phyloP scores from a whole-genome alignment of 2,113 vertebrate genomes.

The Sinocyclocheilus anshuiensis region DNA sequence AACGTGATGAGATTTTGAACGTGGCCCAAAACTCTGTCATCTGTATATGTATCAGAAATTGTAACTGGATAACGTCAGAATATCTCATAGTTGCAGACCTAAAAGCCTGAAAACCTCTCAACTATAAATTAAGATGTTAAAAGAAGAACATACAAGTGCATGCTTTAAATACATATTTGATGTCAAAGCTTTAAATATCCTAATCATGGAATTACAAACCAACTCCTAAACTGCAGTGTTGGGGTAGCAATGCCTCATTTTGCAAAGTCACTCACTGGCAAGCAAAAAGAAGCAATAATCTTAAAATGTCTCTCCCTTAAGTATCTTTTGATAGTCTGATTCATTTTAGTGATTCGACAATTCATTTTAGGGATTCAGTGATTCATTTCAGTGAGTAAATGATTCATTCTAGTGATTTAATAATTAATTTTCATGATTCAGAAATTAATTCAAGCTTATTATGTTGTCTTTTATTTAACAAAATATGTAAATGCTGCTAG shows the following conservation, averaged over 20 bases:
- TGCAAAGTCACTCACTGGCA: too few relatives aligned
- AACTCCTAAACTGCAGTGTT: neutral
- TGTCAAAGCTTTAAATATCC: neutral
- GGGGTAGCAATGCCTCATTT: too few relatives aligned
- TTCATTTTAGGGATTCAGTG: neutral
- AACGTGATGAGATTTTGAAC: constrained; percentile 12
- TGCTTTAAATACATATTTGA: neutral
- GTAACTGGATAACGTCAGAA: constrained; percentile 1
- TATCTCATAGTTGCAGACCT: neutral
- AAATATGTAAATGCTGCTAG: neutral
- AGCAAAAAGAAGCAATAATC: neutral
- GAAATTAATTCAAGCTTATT: neutral
- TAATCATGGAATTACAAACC: neutral
- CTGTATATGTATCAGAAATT: neutral
- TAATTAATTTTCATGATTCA: neutral
- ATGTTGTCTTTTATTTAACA: neutral
- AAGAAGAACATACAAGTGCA: neutral
- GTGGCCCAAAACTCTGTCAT: neutral
- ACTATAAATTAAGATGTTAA: neutral
- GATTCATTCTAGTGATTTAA: neutral
- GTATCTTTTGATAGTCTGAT: neutral
- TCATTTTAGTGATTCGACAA: neutral
- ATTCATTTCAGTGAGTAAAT: neutral
- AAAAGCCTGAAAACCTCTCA: neutral
- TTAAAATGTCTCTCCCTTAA: neutral